phyloP scores from a whole-genome alignment of 2,113 vertebrate species.

The Polypterus senegalus region DNA sequence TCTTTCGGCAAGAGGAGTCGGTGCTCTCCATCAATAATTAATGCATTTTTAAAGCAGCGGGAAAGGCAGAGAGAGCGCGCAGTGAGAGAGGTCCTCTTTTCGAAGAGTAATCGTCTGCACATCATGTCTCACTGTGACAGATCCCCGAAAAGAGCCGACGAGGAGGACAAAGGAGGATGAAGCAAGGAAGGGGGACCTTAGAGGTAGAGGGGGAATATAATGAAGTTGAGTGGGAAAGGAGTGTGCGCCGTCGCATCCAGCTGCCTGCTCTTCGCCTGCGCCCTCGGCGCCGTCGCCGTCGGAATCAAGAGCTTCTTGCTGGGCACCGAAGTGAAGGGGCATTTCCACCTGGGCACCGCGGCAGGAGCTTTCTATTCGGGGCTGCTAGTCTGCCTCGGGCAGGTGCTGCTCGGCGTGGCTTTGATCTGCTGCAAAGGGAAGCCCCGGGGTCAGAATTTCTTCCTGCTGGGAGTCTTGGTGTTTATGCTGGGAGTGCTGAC shows the following conservation, averaged over 20 bases:
- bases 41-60: slow-evolving; percentile 30
- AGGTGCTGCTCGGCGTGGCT: slow-evolving; percentile 67
- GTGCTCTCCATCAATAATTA: slow-evolving; percentile 39
- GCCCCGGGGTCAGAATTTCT: slow-evolving; percentile 72
- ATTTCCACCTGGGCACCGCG: slow-evolving; percentile 70
- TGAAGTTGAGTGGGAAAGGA: slow-evolving; percentile 91
- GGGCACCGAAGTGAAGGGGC: slow-evolving; percentile 72
- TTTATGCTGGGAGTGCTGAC: slow-evolving; percentile 82
- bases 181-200: slow-evolving; percentile 54
- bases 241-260: slow-evolving; percentile 81
- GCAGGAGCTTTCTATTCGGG: slow-evolving; percentile 88
- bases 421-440: slow-evolving; percentile 68
- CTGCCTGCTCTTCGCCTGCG: slow-evolving; percentile 81
- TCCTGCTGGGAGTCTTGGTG: slow-evolving; percentile 74
- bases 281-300: slow-evolving; percentile 79
- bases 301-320: slow-evolving; percentile 80
- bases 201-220: slow-evolving; percentile 76
- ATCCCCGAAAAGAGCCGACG: slow-evolving; percentile 51
- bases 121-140: slow-evolving; percentile 49
- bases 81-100: slow-evolving; percentile 31
- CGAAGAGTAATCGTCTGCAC: slow-evolving; percentile 42
- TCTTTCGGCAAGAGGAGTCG: slow-evolving; percentile 25
- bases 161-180: slow-evolving; percentile 68
- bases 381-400: slow-evolving; percentile 68
- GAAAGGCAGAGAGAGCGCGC: slow-evolving; percentile 27